These are phyloP conservation scores for Rhinogobius similis DNA, from an alignment of 2,113 vertebrate species.

Conservation along the genomic window DNA sequence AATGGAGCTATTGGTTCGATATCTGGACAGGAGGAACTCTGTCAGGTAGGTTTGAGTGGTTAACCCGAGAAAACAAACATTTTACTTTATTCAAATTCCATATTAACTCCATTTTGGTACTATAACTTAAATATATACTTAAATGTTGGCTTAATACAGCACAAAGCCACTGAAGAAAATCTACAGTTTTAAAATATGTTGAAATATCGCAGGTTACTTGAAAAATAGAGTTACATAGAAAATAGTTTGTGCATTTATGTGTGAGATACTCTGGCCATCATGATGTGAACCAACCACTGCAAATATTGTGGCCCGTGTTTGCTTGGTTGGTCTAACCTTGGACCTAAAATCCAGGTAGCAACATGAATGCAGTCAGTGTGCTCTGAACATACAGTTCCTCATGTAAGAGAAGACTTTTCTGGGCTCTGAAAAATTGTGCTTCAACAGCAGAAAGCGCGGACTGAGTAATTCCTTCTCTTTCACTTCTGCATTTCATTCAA, in stretches of 20 bases:
- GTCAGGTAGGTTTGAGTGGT: slow-evolving; percentile 37
- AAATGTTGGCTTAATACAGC: not conserved
- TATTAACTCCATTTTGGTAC: not conserved
- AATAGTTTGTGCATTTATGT: not conserved
- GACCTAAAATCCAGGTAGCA: slow-evolving; percentile 50
- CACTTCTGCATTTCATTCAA: slow-evolving; percentile 45
- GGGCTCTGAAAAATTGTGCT: slow-evolving; percentile 6
- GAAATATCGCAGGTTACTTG: not conserved
- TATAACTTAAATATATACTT: not conserved
- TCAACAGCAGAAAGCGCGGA: not conserved
- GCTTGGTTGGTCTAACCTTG: slow-evolving; percentile 49
- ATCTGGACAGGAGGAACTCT: slow-evolving; percentile 63
- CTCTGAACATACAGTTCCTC: slow-evolving; percentile 22
- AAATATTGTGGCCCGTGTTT: slow-evolving; percentile 10
- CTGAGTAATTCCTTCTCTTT: slow-evolving; percentile 19
- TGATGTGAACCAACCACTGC: not conserved
- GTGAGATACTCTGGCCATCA: not conserved
- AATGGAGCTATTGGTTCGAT: slow-evolving; percentile 71
- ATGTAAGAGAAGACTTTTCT: slow-evolving; percentile 8
- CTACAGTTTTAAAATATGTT: not conserved
- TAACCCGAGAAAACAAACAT: not conserved
- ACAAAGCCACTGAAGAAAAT: not conserved
- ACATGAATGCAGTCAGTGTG: slow-evolving; percentile 54
- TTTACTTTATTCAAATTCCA: not conserved
- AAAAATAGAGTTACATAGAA: not conserved